A percentile compares a stretch with the other conserved stretches of the same genome.
Conservation (phyloP, 2,113 vertebrate species). For the Progne subis region DNA sequence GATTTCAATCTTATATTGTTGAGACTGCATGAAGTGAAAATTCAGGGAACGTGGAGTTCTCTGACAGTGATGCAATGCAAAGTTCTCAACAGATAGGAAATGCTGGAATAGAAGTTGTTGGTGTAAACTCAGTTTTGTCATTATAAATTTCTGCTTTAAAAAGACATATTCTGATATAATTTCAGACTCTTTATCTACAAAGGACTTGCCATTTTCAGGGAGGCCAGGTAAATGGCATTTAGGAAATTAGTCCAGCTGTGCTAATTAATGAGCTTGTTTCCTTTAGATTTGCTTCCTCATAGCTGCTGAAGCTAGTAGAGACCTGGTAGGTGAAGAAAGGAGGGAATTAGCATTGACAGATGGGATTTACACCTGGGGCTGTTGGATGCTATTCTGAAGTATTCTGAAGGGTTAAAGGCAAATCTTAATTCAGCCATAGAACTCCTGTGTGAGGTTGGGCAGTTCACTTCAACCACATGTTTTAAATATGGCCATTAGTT, state of each 20-base stretch:
- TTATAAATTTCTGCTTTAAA: background rate
- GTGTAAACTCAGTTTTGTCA: background rate
- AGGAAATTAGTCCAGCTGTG: background rate
- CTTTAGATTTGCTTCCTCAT: background rate
- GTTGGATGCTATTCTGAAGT: background rate
- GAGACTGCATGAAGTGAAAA: background rate
- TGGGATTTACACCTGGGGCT: background rate
- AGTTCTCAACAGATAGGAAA: background rate
- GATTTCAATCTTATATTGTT: background rate
- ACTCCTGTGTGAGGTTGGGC: background rate
- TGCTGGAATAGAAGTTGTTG: background rate
- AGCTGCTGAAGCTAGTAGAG: background rate
- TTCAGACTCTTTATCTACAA: background rate
- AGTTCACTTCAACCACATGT: background rate
- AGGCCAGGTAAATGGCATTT: background rate
- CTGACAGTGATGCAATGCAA: background rate
- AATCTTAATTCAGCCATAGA: background rate
- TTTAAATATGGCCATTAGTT: slow-evolving; percentile 38
- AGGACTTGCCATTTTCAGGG: background rate
- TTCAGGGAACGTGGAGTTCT: background rate
- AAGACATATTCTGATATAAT: background rate
- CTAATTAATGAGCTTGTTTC: background rate
- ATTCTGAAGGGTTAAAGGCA: background rate
- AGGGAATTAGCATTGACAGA: background rate
- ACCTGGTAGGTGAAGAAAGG: background rate